Conservation (phyloP, 2,888 invertebrate genomes). For the Asteroscopus sphinx region DNA sequence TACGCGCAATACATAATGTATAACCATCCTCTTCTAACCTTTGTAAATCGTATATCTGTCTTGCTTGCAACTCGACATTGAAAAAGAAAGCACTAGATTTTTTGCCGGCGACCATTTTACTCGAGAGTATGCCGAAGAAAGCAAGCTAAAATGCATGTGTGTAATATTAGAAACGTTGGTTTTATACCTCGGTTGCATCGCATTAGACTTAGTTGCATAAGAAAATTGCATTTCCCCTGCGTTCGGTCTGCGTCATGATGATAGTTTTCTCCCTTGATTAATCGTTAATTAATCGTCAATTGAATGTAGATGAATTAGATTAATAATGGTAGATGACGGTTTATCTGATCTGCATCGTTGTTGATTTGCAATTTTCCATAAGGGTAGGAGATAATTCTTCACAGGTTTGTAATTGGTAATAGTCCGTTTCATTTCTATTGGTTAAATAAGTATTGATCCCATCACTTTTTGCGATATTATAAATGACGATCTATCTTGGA, state of each 20-base stretch:
- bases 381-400: background rate
- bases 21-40: slow-evolving; percentile 71
- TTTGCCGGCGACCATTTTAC: slow-evolving; percentile 80
- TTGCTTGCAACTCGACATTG: slow-evolving; percentile 80
- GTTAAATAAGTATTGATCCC: background rate
- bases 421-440: too few species aligned
- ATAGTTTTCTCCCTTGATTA: slow-evolving; percentile 58
- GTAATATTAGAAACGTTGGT: slow-evolving; percentile 87
- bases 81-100: slow-evolving; percentile 88
- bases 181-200: slow-evolving; percentile 82
- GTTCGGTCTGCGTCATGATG: slow-evolving; percentile 36
- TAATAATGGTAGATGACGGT: too few species aligned
- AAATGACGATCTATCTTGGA: background rate
- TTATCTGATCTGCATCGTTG: slow-evolving; percentile 18
- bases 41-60: slow-evolving; percentile 62
- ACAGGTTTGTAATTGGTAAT: background rate
- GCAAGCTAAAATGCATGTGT: slow-evolving; percentile 86
- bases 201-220: slow-evolving; percentile 85
- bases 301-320: slow-evolving; percentile 47
- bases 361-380: slow-evolving; percentile 22
- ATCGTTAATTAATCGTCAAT: slow-evolving; percentile 42
- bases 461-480: background rate
- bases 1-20: slow-evolving; percentile 75
- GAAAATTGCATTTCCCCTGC: slow-evolving; percentile 84
- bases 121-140: slow-evolving; percentile 88